These are phyloP conservation scores for Loxodonta africana DNA, from an alignment of 2,113 vertebrate species.

Conservation along the genomic window DNA sequence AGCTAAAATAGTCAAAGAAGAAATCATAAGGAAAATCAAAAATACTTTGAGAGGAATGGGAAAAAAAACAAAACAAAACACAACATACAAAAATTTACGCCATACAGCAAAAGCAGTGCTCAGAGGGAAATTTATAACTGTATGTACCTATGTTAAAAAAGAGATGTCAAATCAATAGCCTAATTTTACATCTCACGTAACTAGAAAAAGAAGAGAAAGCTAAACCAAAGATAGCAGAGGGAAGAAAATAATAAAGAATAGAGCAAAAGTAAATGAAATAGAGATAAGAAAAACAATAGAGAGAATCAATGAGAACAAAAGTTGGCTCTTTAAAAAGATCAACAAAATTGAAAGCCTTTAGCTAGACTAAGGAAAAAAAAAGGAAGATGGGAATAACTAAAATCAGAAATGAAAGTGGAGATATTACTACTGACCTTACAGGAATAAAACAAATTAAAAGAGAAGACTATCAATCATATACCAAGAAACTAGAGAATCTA, in stretches of 20 bases:
- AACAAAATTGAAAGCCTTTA: neutral
- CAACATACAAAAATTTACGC: neutral
- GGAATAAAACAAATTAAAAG: constrained; percentile 4
- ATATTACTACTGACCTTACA: neutral
- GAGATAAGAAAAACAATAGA: neutral
- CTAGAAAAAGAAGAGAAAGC: neutral
- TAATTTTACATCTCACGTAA: neutral
- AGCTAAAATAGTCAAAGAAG: neutral
- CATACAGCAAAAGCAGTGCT: neutral
- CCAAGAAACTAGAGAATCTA: neutral
- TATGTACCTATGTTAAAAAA: neutral
- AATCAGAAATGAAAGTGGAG: neutral
- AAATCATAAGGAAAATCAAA: neutral
- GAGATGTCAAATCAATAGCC: neutral
- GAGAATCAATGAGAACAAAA: neutral
- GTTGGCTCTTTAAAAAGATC: neutral
- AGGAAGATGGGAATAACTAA: neutral
- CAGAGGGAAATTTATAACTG: neutral
- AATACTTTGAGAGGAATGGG: neutral
- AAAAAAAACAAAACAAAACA: neutral
- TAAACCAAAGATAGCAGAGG: neutral
- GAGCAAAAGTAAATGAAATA: too few species aligned
- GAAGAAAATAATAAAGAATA: neutral
- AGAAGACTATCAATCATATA: neutral
- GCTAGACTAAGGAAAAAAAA: neutral